Conservation (phyloP, 2,113 vertebrate species). For the Antechinus flavipes region DNA sequence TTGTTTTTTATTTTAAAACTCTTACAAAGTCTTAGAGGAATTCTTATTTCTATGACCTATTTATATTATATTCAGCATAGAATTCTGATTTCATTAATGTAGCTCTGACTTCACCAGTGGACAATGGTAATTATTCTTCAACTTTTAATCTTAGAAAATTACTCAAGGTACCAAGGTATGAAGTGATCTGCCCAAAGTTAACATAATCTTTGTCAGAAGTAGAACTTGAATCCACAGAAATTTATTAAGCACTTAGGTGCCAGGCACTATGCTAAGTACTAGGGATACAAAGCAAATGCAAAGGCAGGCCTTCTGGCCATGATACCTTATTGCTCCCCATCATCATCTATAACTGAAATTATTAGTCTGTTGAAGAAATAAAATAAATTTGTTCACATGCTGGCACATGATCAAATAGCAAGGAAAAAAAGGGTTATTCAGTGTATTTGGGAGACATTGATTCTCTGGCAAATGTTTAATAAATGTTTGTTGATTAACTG, state of each 20-base stretch:
- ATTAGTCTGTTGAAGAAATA: not conserved
- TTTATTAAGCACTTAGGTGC: too few relatives aligned
- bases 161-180: not conserved
- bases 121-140: not conserved
- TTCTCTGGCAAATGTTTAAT: not conserved
- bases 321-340: not conserved
- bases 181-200: not conserved
- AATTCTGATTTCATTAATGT: not conserved
- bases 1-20: constrained; percentile 7
- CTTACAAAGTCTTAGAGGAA: not conserved
- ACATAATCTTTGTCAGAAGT: not conserved
- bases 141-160: not conserved
- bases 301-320: not conserved
- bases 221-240: not conserved
- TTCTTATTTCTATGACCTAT: constrained; percentile 1
- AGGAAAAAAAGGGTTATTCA: not conserved
- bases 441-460: not conserved
- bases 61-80: not conserved
- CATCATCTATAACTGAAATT: not conserved
- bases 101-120: not conserved
- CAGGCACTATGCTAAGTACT: not conserved
- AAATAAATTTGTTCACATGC: not conserved
- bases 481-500: not conserved
- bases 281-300: not conserved
- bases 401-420: not conserved